These are phyloP conservation scores for Nemurella pictetii DNA, from an alignment of 2,888 invertebrate genomes.

Conservation along the genomic window DNA sequence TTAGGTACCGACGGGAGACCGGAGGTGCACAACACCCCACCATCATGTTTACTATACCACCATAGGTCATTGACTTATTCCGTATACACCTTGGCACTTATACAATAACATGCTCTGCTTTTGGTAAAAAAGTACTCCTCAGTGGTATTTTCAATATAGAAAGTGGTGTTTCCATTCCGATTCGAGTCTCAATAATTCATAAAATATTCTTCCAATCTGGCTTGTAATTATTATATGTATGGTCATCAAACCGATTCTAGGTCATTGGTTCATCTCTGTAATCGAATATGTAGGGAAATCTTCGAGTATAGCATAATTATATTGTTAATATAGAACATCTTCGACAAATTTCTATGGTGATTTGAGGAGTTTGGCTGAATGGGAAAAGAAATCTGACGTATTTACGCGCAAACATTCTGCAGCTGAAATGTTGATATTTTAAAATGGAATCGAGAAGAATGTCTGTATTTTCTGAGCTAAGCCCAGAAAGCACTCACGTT, in stretches of 20 bases:
- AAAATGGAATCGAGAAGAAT: not conserved
- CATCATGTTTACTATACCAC: conserved; percentile 3
- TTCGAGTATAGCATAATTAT: conserved; percentile 18
- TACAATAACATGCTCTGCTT: conserved; percentile 30
- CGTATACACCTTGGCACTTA: conserved; percentile 27
- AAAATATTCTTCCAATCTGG: conserved; percentile 18
- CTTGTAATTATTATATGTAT: conserved; percentile 21
- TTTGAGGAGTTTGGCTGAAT: not conserved
- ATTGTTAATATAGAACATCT: not conserved
- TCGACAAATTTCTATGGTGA: not conserved
- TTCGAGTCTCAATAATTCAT: conserved; percentile 16
- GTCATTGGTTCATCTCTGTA: conserved; percentile 29
- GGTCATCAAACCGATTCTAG: conserved; percentile 27
- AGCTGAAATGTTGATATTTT: not conserved
- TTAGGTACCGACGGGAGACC: conserved; percentile 3
- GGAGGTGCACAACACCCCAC: conserved; percentile 1
- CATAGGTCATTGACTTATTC: conserved; percentile 26
- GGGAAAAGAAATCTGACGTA: not conserved
- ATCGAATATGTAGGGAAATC: conserved; percentile 23
- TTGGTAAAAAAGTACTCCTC: conserved; percentile 19
- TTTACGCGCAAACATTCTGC: not conserved
- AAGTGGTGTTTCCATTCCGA: conserved; percentile 29
- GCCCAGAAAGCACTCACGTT: not conserved
- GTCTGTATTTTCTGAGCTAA: not conserved
- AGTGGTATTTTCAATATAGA: conserved; percentile 32